Percentiles rank a stretch among this genome's conserved stretches.
Evolutionary conservation across 2,888 invertebrate genomes (phyloP).

Genomic region (Eremobia ochroleuca): DNA sequence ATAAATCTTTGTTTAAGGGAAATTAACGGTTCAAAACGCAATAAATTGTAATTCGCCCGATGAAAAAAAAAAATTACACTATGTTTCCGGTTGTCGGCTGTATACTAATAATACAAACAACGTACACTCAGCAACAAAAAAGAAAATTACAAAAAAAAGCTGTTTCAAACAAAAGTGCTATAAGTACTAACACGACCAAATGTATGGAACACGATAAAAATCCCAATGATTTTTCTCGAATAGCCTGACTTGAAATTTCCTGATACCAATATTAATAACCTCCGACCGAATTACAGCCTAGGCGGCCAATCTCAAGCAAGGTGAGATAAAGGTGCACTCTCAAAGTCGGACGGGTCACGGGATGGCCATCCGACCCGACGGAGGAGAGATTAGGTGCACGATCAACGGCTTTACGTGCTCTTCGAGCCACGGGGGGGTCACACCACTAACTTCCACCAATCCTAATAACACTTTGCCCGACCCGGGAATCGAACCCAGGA

Average conservation of each 20-base stretch:
- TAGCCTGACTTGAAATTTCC: neutral
- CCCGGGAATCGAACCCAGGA: neutral
- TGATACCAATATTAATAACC: neutral
- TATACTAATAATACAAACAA: too few relatives aligned
- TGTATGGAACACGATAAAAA: too few relatives aligned
- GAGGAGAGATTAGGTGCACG: neutral
- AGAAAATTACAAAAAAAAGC: too few relatives aligned
- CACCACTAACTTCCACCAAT: neutral
- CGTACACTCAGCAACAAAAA: too few relatives aligned
- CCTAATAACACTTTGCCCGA: neutral
- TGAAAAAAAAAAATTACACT: too few relatives aligned
- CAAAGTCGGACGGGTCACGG: neutral
- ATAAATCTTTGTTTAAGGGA: too few relatives aligned
- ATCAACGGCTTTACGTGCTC: neutral
- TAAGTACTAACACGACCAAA: too few relatives aligned
- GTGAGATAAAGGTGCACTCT: neutral
- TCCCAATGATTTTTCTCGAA: too few relatives aligned
- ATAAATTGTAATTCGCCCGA: too few relatives aligned
- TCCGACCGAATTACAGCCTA: neutral
- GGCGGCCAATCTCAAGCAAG: neutral
- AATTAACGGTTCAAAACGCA: too few relatives aligned
- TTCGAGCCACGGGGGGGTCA: neutral
- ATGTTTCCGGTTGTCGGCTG: too few relatives aligned
- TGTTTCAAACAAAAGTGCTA: too few relatives aligned
- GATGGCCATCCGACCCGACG: neutral